phyloP scores from a whole-genome alignment of 2,888 invertebrate species.

The Protula sp. region DNA sequence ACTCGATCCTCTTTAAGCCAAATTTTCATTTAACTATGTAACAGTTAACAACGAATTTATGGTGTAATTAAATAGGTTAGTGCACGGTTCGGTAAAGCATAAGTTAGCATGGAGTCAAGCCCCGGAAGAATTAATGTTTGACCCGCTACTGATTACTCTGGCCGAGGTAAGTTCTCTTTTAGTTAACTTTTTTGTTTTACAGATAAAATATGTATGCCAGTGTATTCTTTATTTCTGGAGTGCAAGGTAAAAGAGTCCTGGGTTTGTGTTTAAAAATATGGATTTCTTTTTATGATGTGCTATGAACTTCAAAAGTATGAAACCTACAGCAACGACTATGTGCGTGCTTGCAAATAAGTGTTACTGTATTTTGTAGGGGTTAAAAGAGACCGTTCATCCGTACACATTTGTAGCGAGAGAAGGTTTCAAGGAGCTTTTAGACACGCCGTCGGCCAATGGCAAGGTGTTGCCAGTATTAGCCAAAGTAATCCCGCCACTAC shows the following conservation, averaged over 20 bases:
- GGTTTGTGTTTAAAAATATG: neutral
- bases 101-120: slow-evolving; percentile 45
- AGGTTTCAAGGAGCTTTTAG: slow-evolving; percentile 48
- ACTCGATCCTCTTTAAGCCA: no score
- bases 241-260: no score
- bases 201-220: no score
- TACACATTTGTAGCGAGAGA: slow-evolving; percentile 48
- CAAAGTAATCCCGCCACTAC: slow-evolving; percentile 38
- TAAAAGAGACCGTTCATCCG: slow-evolving; percentile 49
- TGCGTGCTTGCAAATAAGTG: neutral
- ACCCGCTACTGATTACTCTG: slow-evolving; percentile 47
- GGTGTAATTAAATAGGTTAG: slow-evolving; percentile 29
- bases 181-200: no score
- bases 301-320: no score
- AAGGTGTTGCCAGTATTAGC: slow-evolving; percentile 42
- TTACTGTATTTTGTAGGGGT: slow-evolving; percentile 32
- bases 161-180: slow-evolving; percentile 51
- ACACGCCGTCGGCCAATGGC: slow-evolving; percentile 31
- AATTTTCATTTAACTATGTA: no score
- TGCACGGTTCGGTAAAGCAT: slow-evolving; percentile 52
- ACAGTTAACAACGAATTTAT: no score
- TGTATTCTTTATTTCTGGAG: no score
- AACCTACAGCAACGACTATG: no score
- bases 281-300: no score
- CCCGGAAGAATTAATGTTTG: slow-evolving; percentile 46